Evolutionary conservation across 2,888 invertebrate species (phyloP).

Genomic region (Pinctada fucata): DNA sequence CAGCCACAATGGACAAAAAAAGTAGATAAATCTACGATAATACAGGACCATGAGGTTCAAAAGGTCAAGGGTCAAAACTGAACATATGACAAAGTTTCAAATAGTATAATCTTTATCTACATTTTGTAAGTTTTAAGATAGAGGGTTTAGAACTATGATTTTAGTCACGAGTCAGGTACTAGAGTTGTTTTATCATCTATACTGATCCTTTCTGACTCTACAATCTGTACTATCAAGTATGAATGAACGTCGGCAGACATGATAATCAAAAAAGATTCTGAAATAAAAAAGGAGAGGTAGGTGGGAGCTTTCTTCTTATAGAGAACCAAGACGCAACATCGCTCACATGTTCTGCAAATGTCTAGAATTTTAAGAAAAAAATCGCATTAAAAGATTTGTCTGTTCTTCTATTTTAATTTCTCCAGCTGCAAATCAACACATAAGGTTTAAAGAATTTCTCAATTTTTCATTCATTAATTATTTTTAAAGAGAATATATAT

Average conservation of each 20-base stretch:
- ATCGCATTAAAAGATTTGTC: too few species aligned
- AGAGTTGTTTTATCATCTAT: too few species aligned
- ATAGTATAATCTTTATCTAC: conserved; percentile 1
- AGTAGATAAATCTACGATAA: not conserved
- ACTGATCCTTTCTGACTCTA: too few species aligned
- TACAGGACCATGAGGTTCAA: not conserved
- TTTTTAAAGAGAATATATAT: too few species aligned
- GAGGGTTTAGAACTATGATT: not conserved
- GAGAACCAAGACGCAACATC: too few species aligned
- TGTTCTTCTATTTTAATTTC: too few species aligned
- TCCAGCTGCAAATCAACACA: too few species aligned
- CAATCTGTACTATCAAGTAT: too few species aligned
- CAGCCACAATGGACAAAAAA: not conserved
- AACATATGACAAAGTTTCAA: conserved; percentile 4
- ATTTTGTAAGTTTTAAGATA: conserved; percentile 4
- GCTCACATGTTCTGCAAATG: too few species aligned
- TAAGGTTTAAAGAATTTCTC: too few species aligned
- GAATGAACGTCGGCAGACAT: not conserved
- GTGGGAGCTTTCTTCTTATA: not conserved
- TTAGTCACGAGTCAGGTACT: not conserved
- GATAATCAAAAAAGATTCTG: not conserved
- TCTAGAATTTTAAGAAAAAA: too few species aligned
- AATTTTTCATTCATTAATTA: too few species aligned
- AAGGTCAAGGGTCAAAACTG: not conserved
- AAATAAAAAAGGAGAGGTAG: not conserved